Conservation (phyloP, 53 echinoderm and acorn worm genomes). For the Zoroaster sp. region DNA sequence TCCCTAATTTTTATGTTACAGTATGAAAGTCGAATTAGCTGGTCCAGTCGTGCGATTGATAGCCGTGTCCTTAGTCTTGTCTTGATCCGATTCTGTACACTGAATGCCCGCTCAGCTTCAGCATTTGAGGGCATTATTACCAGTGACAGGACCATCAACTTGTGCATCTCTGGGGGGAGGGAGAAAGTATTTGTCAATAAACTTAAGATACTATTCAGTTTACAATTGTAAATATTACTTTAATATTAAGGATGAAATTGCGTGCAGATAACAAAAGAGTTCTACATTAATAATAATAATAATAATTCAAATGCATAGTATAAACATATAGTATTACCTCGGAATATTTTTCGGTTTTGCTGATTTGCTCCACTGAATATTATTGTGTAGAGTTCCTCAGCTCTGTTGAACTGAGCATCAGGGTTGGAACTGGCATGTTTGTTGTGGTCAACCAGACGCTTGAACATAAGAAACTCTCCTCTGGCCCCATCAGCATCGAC, state of each 20-base stretch:
- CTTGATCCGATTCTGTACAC: slow-evolving; percentile 33
- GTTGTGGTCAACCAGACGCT: slow-evolving; percentile 2
- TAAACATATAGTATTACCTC: neutral
- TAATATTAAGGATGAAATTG: no score
- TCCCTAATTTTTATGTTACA: neutral
- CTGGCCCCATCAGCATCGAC: slow-evolving; percentile 11
- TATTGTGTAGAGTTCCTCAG: neutral
- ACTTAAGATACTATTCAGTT: no score
- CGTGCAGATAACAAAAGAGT: neutral
- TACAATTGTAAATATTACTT: no score
- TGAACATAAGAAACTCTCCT: slow-evolving; percentile 51
- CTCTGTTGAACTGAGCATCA: neutral
- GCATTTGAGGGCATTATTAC: slow-evolving; percentile 29
- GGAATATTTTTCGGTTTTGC: slow-evolving; percentile 5
- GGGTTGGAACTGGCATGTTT: neutral
- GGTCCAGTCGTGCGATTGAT: neutral
- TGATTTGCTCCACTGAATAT: slow-evolving; percentile 1
- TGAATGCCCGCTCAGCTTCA: slow-evolving; percentile 23
- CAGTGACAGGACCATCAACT: slow-evolving; percentile 6
- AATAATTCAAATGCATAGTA: no score
- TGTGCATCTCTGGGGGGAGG: slow-evolving; percentile 21
- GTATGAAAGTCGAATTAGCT: slow-evolving; percentile 40
- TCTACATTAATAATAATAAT: no score
- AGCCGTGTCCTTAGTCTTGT: neutral
- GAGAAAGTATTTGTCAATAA: neutral